Evolutionary conservation across 1,140 invertebrate species (phyloP), one percentile per base, ranked within the genome.

Genomic region (Lerema accius): DNA sequence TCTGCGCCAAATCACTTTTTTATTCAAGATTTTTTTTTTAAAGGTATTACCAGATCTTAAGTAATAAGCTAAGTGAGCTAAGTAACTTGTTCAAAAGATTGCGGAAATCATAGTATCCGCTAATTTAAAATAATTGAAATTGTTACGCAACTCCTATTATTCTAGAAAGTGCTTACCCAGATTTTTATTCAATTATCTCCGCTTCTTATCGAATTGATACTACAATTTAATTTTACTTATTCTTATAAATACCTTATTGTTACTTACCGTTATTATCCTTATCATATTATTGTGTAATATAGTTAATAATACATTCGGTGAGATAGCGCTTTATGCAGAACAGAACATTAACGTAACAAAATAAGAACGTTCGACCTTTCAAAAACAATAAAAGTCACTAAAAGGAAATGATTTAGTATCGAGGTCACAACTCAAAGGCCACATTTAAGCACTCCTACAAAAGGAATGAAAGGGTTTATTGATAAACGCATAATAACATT

Each of bases 401-500:
- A 61, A 58, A 62, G 61, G 37, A 63, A 53, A 35, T 35, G 35
- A 55, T 64, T 60, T 56, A 60, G 40, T 53, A 64, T 63, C 56
- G 62, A 65, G 61, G 61, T 60, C 14, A 58, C 51, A 61, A 63
- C 51, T 42, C 64, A 63, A 71, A 67, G 64, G 65, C 50, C 62
- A 67, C 45, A 37, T 58, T 63, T 53, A 67, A 63, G 51, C 28
- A 32, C 39, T 39, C 53, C n/a, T 28, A 16, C 50, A 62, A 53
- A 35, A 64, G 40, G 37, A 56, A 56, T 40, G 50, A 70, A 58
- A 50, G 15, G 48, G 23, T 53, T 53, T 53, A 61, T 61, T 51
- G 37, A 50, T 62, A 62, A 26, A 49, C 26, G 23, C 11, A 45
- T 50, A 66, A 75, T 69, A 74, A 65, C 73, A 78, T 88, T 86